These are phyloP conservation scores for Eubasilissa regina DNA, from an alignment of 1,140 invertebrate species.

Conservation along the genomic window DNA sequence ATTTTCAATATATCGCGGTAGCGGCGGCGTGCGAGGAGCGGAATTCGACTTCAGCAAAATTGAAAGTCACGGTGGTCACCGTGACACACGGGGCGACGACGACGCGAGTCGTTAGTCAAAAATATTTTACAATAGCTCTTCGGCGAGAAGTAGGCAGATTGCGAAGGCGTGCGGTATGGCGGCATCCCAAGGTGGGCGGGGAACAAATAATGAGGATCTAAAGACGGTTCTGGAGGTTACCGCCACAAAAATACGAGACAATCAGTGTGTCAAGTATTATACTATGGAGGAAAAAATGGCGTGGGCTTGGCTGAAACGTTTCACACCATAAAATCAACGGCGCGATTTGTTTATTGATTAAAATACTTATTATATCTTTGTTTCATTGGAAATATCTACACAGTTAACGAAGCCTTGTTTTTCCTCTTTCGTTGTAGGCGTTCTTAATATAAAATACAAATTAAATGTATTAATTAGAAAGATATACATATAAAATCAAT, in stretches of 20 bases:
- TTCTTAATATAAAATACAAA: too few relatives aligned
- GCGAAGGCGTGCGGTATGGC: slow-evolving; percentile 19
- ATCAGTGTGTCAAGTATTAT: slow-evolving; percentile 41
- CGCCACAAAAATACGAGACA: slow-evolving; percentile 30
- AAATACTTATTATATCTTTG: too few relatives aligned
- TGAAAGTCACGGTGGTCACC: slow-evolving; percentile 34
- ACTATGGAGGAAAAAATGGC: slow-evolving; percentile 29
- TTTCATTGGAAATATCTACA: too few relatives aligned
- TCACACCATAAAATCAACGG: neutral
- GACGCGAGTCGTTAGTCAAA: slow-evolving; percentile 33
- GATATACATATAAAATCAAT: too few relatives aligned
- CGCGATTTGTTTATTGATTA: neutral
- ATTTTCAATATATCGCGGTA: slow-evolving; percentile 1
- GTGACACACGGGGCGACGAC: slow-evolving; percentile 6
- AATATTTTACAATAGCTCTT: slow-evolving; percentile 11
- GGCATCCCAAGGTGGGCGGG: neutral
- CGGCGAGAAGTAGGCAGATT: neutral
- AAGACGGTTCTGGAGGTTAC: slow-evolving; percentile 36
- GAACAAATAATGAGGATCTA: slow-evolving; percentile 30
- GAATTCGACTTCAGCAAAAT: neutral
- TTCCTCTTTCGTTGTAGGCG: too few relatives aligned
- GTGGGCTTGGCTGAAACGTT: neutral
- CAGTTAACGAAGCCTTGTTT: too few relatives aligned
- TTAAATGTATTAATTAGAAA: too few relatives aligned
- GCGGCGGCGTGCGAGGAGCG: neutral